Evolutionary conservation across 2,113 vertebrate genomes (phyloP).

Genomic region (Orthochromis indermauri): DNA sequence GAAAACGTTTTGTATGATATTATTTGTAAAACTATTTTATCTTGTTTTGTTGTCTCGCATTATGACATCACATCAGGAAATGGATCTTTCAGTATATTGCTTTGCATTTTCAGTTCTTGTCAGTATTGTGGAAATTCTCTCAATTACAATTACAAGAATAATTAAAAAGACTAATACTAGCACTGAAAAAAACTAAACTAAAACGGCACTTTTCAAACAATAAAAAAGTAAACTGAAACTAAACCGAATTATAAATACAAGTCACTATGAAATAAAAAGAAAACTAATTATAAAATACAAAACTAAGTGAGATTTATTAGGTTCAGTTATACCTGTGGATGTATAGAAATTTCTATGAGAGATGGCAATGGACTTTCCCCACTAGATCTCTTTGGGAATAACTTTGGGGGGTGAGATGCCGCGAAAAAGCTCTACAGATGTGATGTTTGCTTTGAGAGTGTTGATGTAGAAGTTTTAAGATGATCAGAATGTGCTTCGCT

Average conservation of each 20-base stretch:
- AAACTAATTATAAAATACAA: background rate
- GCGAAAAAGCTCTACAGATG: background rate
- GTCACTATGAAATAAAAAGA: background rate
- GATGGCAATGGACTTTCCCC: background rate
- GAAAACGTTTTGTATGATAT: fast-evolving
- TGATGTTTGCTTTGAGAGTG: background rate
- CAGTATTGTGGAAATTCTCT: background rate
- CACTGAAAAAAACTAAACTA: fast-evolving
- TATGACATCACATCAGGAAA: background rate
- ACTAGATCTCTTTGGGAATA: background rate
- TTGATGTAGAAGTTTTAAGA: background rate
- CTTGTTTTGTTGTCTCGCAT: background rate
- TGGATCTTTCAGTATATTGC: background rate
- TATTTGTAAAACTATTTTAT: background rate
- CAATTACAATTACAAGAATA: background rate
- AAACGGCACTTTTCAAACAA: background rate
- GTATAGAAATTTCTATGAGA: background rate
- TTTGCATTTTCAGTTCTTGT: background rate
- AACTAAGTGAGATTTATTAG: background rate
- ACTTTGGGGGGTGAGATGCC: background rate
- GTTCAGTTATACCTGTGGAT: background rate
- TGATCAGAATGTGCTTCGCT: background rate
- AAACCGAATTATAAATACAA: background rate
- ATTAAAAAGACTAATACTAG: background rate
- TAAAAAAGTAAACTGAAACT: background rate